Conservation (phyloP, 2,113 vertebrate species). For the Spizaetus ornatus region DNA sequence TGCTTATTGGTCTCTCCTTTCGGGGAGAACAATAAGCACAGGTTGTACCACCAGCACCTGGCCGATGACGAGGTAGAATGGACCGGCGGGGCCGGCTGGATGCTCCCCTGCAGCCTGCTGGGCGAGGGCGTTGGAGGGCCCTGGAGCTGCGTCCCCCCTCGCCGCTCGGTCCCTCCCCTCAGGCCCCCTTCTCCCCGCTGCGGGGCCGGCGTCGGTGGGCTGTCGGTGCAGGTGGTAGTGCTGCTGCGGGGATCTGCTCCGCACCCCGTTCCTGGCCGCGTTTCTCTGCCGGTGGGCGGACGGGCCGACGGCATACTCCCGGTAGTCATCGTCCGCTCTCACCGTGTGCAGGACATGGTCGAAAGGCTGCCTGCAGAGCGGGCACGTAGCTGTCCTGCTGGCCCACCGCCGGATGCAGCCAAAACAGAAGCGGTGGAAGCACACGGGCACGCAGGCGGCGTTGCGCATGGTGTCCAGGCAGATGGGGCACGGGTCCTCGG, state of each 20-base stretch:
- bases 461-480: not conserved
- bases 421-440: not conserved
- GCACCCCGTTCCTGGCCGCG: accelerated
- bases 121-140: accelerated
- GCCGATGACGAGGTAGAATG: accelerated
- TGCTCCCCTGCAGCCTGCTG: not conserved
- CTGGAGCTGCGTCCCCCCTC: accelerated
- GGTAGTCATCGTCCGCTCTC: no score
- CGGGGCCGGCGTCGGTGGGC: accelerated
- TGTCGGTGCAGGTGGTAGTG: accelerated
- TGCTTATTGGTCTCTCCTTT: no score
- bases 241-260: not conserved
- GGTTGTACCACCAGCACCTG: not conserved
- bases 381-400: not conserved
- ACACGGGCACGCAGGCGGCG: accelerated
- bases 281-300: accelerated
- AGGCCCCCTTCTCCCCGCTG: not conserved
- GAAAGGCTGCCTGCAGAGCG: not conserved
- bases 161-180: accelerated
- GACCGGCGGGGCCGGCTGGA: accelerated
- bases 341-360: accelerated
- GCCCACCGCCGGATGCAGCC: not conserved
- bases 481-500: not conserved
- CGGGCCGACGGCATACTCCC: accelerated
- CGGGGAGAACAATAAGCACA: accelerated